Percentiles rank a stretch among this genome's conserved stretches.
Conservation (phyloP, 2,797 vertebrate species). For the Acridotheres tristis region DNA sequence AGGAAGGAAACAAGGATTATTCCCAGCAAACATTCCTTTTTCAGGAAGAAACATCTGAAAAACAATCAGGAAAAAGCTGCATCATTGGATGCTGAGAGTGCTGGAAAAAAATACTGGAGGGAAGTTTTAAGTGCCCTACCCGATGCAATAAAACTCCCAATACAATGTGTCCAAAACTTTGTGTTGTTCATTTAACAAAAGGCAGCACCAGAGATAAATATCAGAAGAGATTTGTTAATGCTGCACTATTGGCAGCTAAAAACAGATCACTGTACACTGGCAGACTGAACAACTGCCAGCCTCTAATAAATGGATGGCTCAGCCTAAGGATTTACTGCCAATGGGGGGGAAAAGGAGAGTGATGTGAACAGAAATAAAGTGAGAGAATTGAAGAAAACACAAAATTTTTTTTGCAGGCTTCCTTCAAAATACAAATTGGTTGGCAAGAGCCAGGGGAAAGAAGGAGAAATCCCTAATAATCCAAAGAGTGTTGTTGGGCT, state of each 20-base stretch:
- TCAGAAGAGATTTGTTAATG: slow-evolving; percentile 69
- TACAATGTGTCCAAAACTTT: slow-evolving; percentile 36
- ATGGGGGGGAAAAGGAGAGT: not conserved
- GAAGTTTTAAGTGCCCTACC: slow-evolving; percentile 25
- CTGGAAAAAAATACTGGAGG: not conserved
- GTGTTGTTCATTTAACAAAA: slow-evolving; percentile 63
- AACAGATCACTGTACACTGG: slow-evolving; percentile 46
- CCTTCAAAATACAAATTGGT: not conserved
- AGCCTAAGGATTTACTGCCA: slow-evolving; percentile 67
- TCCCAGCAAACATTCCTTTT: not conserved
- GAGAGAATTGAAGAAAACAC: slow-evolving; percentile 25
- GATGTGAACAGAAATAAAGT: slow-evolving; percentile 12
- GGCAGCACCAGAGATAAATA: slow-evolving; percentile 56
- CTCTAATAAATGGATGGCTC: slow-evolving; percentile 61
- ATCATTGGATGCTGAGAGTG: not conserved
- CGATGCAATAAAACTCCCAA: slow-evolving; percentile 40
- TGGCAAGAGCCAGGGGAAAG: not conserved
- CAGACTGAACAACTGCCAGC: slow-evolving; percentile 59
- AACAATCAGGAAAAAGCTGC: not conserved
- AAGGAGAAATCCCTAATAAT: not conserved
- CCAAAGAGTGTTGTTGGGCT: not conserved
- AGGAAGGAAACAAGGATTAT: not conserved
- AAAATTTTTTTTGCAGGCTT: slow-evolving; percentile 27
- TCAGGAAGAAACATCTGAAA: not conserved
- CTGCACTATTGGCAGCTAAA: slow-evolving; percentile 66